A percentile compares a stretch with the other conserved stretches of the same genome.
Conservation (phyloP, 2,113 vertebrate species). For the Coryphaenoides rupestris region DNA sequence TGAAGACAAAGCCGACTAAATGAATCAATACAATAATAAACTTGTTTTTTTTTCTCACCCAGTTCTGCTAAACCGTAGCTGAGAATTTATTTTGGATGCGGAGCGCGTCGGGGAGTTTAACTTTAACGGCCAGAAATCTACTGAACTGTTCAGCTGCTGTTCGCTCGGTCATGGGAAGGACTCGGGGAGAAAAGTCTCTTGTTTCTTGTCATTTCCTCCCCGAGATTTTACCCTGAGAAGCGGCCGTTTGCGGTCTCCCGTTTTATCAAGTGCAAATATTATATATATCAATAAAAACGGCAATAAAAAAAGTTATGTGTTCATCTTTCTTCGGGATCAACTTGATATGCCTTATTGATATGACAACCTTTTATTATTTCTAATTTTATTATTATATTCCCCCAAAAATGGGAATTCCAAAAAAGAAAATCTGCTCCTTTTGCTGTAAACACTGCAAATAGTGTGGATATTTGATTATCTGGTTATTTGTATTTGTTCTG, state of each 20-base stretch:
- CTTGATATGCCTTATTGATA: too few relatives aligned
- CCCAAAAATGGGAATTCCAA: too few relatives aligned
- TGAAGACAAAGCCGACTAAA: conserved; percentile 26
- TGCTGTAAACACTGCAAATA: too few relatives aligned
- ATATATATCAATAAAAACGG: too few relatives aligned
- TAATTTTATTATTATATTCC: too few relatives aligned
- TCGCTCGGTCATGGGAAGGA: conserved; percentile 41
- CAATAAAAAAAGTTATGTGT: too few relatives aligned
- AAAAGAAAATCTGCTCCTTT: too few relatives aligned
- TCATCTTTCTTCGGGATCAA: too few relatives aligned
- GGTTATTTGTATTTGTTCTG: too few relatives aligned
- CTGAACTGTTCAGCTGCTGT: conserved; percentile 43
- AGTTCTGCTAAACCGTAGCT: conserved; percentile 25
- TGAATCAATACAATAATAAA: conserved; percentile 32
- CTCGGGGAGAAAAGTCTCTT: conserved; percentile 9
- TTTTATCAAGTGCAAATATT: conserved; percentile 10
- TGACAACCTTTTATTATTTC: too few relatives aligned
- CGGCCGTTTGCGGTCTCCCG: conserved; percentile 24
- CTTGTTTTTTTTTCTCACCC: conserved; percentile 25
- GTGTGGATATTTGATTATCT: too few relatives aligned
- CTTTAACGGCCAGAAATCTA: conserved; percentile 53
- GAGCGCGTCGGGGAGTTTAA: conserved; percentile 14
- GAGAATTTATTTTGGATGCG: conserved; percentile 51
- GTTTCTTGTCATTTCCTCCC: conserved; percentile 48
- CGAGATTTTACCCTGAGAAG: conserved; percentile 26